Base-by-base conservation (phyloP, 2,888 invertebrate species). In the Cylloceria caligata region DNA sequence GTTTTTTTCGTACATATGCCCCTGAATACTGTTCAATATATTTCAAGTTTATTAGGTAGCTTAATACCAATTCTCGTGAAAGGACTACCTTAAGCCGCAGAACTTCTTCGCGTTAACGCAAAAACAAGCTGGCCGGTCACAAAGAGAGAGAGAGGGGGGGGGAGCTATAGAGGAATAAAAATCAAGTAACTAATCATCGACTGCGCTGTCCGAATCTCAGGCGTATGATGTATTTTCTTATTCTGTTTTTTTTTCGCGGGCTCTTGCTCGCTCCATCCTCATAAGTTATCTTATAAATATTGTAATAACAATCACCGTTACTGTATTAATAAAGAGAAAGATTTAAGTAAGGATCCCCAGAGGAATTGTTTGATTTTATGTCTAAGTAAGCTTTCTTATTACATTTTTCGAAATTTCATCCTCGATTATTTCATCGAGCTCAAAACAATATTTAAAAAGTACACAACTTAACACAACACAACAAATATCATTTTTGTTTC, bases 271-370 rank as follows among this genome's bases (percentile, higher is more conserved):
- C 86, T 87, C 85, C 75, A 85, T 89, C 86, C 87, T 85, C 84
- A 90, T 90, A 86, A 87, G 87, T 90, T 90, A 88, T 86, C 82
- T 81, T 57, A 87, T 88, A 76, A 77, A 74, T 73, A 74, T 68
- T 90, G 89, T 90, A 90, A 90, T 90, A 79, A 88, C 90, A 90
- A 89, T 90, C 89, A 89, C 87, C 89, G 88, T 89, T 90, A 88
- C 87, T 89, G 89, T 90, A 89, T 88, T 88, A 89, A 90, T 88
- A 88, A 90, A 86, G 88, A 79, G 13, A 27, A 52, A 36, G 73
- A 75, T 49, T 47, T 64, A 74, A 71, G 36, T 57, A 55, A 81
- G 36, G 69, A 67, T 36, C 64, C 45, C 47, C 73, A 39, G 47
- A 73, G 57, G 67, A 39, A 42, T 27, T 19, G 55, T 55, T 42